These are phyloP conservation scores for Phengaris alcon DNA, from an alignment of 2,888 invertebrate genomes.

Conservation along the genomic window DNA sequence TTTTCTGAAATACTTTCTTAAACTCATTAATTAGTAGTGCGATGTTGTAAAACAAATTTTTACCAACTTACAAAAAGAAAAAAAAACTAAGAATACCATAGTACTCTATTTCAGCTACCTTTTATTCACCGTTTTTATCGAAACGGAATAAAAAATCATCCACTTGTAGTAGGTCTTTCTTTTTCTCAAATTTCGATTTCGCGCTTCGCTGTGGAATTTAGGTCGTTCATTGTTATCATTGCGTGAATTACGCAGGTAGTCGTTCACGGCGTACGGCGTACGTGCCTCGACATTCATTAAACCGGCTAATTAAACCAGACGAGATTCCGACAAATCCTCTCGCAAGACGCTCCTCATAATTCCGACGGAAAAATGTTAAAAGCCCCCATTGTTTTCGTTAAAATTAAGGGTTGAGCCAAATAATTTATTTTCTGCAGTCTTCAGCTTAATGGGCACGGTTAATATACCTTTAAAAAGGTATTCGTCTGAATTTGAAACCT, in stretches of 20 bases:
- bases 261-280: constrained; percentile 61
- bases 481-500: constrained; percentile 25
- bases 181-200: not conserved
- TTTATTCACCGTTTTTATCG: too few species aligned
- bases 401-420: constrained; percentile 25
- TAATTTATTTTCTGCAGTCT: constrained; percentile 25
- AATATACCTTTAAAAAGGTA: constrained; percentile 23
- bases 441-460: constrained; percentile 18
- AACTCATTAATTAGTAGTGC: too few species aligned
- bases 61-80: too few species aligned
- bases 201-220: constrained; percentile 31
- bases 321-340: constrained; percentile 43
- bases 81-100: too few species aligned
- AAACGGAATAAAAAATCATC: too few species aligned
- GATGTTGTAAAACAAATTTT: too few species aligned
- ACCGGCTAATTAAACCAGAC: constrained; percentile 69
- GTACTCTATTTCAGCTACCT: too few species aligned
- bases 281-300: constrained; percentile 75
- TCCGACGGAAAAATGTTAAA: constrained; percentile 36
- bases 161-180: not conserved
- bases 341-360: constrained; percentile 41
- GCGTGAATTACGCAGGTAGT: constrained; percentile 74
- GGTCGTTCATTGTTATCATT: constrained; percentile 61
- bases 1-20: too few species aligned
- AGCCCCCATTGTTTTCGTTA: constrained; percentile 24